Evolutionary conservation across 2,797 vertebrate genomes (phyloP), one percentile per base, ranked within the genome.

Genomic region (Aphelocoma californica): DNA sequence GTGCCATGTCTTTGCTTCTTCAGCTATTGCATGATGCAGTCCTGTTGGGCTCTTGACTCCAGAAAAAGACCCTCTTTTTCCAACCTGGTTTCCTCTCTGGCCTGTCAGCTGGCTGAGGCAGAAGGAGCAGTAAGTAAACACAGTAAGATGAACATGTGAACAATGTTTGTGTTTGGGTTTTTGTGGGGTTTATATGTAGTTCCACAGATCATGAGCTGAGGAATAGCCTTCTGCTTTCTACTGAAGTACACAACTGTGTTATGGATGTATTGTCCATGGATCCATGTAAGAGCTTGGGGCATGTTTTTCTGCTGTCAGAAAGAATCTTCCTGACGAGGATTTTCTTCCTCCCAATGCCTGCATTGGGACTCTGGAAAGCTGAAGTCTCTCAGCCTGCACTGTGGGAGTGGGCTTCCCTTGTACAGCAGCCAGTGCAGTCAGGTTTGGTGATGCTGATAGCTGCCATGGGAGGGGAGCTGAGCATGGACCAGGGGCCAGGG

Each of bases 11-110:
- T 87, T 90, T 92, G 15, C 57, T 92, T 82, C 91, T 87, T 74
- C 94, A 99, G 99, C 94, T 99, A 99, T n/a, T 50, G 34, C 20
- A 93, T 99, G 36, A 99, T 99, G 98, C 97, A 98, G 21, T 98
- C 97, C 82, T 99, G 99, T 95, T 99, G 99, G 99, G 97, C 98
- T 71, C 97, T 98, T 86, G 98, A 99, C 92, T 97, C 98, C 9
- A 95, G 90, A 75, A 96, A 98, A 86, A 98, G 99, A 50, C 99
- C 99, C 0, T 98, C 98, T 42, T 99, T 99, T 97, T 98, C 98
- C 54, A 97, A 98, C 88, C 95, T 99, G 88, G 98, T 98, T 95
- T 98, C 98, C 32, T 98, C 98, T 79, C 98, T 99, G 96, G 98
- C 97, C 38, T 97, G 97, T 94, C 98, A 99, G 97, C 97, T 99